Evolutionary conservation across 2,113 vertebrate species (phyloP), one percentile per base, ranked within the genome.

Genomic region (Hirundichthys speculiger): DNA sequence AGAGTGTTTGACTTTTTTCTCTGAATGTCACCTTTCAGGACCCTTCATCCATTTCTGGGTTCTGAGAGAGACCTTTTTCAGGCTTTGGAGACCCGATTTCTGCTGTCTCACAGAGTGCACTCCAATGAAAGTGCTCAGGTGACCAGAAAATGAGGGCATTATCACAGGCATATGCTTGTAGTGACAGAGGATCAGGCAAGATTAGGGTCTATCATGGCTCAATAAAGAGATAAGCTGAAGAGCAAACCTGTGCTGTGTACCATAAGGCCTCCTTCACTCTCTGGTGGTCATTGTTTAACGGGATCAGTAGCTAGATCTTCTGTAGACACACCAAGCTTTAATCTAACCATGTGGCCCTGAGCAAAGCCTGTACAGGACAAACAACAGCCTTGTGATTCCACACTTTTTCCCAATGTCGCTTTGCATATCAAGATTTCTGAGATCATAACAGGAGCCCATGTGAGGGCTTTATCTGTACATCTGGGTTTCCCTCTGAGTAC

Each of bases 1-100:
- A 86, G 79, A 76, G 75, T 93, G 87, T 93, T 93, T 93, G 84
- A 91, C 89, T 93, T 91, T 91, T 86, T 88, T 88, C 88, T 90
- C 80, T 77, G 56, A 73, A 27, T 71, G 64, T 40, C 66, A 70
- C 62, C 83, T 83, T 80, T 84, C 75, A 75, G 78, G 74, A 70
- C 69, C 80, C 59, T 71, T 74, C 57, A 69, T 74, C 69, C 61
- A 80, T 77, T 89, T 85, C 71, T 75, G 73, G 59, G 64, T 49
- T 57, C 42, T 16, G 51, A 30, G 47, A 59, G 67, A 63, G 73
- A 62, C 60, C 64, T 75, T 81, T 67, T 72, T 56, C 8, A 73
- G 57, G 84, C 71, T 86, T 85, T 86, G 78, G 77, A 73, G 80
- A 69, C 79, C 78, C 63, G 63, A 68, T 79, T 47, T 82, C 59